Conservation (phyloP, 2,113 vertebrate species). For the Cheilinus undulatus region DNA sequence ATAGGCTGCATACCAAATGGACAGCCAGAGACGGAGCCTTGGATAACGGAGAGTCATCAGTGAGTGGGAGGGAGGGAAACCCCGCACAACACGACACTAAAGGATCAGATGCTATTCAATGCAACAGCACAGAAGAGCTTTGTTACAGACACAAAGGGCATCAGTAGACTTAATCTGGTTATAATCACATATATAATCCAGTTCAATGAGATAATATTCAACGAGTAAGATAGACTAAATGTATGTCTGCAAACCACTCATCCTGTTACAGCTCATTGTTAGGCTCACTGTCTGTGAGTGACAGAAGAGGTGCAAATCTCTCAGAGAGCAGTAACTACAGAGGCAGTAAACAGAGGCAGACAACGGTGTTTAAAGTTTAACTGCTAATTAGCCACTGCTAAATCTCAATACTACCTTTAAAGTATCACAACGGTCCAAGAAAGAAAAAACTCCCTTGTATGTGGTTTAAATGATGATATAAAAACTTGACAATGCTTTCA, state of each 20-base stretch:
- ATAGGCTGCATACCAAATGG: slow-evolving; percentile 62
- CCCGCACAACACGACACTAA: slow-evolving; percentile 39
- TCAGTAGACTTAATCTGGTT: slow-evolving; percentile 34
- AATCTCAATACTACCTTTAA: too few species aligned
- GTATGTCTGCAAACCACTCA: neutral
- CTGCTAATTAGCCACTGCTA: too few species aligned
- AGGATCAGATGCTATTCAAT: slow-evolving; percentile 32
- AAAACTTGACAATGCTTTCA: too few species aligned
- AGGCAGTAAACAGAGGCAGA: neutral
- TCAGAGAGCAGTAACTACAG: neutral
- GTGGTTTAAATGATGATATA: too few species aligned
- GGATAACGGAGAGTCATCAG: slow-evolving; percentile 29
- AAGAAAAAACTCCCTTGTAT: too few species aligned
- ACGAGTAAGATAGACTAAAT: neutral
- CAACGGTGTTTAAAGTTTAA: neutral
- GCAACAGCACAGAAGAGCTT: slow-evolving; percentile 39
- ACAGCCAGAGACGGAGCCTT: slow-evolving; percentile 19
- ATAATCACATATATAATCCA: slow-evolving; percentile 15
- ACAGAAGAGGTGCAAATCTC: neutral
- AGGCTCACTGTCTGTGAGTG: slow-evolving; percentile 6
- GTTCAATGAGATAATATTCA: slow-evolving; percentile 19
- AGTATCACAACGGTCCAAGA: too few species aligned
- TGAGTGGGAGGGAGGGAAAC: slow-evolving; percentile 70
- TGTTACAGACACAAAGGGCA: slow-evolving; percentile 21
- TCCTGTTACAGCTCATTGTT: neutral